Percentiles rank a stretch among this genome's conserved stretches.
These are phyloP conservation scores for Actias luna DNA, from an alignment of 2,888 invertebrate genomes.

Conservation along the genomic window DNA sequence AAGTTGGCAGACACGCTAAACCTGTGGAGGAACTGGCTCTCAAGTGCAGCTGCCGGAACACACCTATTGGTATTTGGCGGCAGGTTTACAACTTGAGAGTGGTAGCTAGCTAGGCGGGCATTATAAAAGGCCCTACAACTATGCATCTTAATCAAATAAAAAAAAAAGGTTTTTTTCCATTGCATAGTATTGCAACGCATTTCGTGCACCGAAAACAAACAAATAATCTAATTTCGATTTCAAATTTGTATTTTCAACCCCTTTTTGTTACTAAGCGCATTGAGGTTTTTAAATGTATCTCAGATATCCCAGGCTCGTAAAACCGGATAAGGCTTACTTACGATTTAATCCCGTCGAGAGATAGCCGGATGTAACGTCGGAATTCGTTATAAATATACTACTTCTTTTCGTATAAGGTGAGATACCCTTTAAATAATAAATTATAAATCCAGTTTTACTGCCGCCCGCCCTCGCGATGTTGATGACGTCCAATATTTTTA, in stretches of 20 bases:
- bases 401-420: background rate
- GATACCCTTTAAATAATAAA: background rate
- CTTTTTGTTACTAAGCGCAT: background rate
- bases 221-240: background rate
- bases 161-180: too few relatives aligned
- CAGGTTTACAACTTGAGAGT: too few relatives aligned
- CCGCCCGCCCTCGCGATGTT: background rate
- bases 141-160: too few relatives aligned
- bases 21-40: too few relatives aligned
- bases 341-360: background rate
- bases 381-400: background rate
- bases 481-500: conserved; percentile 6
- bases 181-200: too few relatives aligned
- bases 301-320: background rate
- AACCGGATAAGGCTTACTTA: background rate
- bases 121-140: too few relatives aligned
- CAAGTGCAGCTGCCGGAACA: too few relatives aligned
- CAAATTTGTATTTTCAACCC: too few relatives aligned
- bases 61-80: too few relatives aligned
- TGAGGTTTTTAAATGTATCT: background rate
- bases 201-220: too few relatives aligned
- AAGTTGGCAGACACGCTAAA: too few relatives aligned
- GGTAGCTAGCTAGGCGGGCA: too few relatives aligned
- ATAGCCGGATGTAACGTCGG: background rate
- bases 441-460: background rate